These are phyloP conservation scores for Babylonia areolata DNA, from an alignment of 1,140 invertebrate genomes.

Conservation along the genomic window DNA sequence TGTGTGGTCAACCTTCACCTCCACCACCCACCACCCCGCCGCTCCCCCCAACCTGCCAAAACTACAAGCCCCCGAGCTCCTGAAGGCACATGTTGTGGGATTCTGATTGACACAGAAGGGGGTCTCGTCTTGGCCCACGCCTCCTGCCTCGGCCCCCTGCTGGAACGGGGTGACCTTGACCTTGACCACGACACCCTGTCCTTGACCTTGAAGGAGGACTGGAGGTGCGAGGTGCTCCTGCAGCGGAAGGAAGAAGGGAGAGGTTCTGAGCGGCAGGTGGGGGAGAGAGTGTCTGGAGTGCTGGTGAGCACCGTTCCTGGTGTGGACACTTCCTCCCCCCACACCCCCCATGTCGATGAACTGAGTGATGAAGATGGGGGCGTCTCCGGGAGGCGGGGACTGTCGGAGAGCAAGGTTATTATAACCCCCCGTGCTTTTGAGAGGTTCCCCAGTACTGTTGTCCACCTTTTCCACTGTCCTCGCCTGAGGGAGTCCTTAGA, in stretches of 20 bases:
- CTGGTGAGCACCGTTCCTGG: neutral
- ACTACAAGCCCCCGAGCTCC: neutral
- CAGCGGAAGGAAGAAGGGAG: neutral
- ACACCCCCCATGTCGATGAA: neutral
- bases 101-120: conserved; percentile 57
- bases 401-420: neutral
- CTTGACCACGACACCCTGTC: neutral
- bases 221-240: conserved; percentile 13
- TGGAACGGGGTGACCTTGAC: conserved; percentile 19
- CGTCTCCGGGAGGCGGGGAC: neutral
- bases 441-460: neutral
- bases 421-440: neutral
- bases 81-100: conserved; percentile 59
- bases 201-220: neutral
- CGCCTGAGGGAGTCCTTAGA: neutral
- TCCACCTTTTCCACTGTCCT: conserved; percentile 8
- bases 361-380: neutral
- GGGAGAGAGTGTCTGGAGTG: neutral
- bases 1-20: conserved; percentile 12
- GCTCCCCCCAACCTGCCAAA: neutral
- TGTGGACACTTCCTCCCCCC: neutral
- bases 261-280: neutral
- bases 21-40: neutral
- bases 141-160: conserved; percentile 53
- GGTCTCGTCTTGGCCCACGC: conserved; percentile 65